A percentile compares a stretch with the other conserved stretches of the same genome.
phyloP scores from a whole-genome alignment of 2,113 vertebrate species.

The Cebidichthys violaceus region DNA sequence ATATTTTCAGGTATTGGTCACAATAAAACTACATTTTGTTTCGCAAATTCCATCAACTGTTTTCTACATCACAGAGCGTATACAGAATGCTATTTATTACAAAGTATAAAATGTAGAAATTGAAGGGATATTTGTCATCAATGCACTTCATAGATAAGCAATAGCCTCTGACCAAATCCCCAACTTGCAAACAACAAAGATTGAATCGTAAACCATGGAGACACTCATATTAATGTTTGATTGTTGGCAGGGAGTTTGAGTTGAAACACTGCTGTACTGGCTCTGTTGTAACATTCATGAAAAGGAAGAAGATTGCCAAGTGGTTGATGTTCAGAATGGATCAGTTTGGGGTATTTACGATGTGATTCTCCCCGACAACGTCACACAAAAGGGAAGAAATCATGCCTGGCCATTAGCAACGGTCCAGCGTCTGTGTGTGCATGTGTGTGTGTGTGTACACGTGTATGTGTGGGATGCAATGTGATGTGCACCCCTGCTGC shows the following conservation, averaged over 20 bases:
- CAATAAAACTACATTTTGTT: background rate
- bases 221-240: conserved; percentile 18
- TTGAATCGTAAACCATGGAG: conserved; percentile 17
- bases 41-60: background rate
- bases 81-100: background rate
- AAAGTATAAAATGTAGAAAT: background rate
- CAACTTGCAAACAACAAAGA: conserved; percentile 1
- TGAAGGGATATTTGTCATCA: background rate
- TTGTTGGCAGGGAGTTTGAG: conserved; percentile 26
- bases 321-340: conserved; percentile 25
- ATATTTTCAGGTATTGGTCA: background rate
- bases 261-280: conserved; percentile 12
- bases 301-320: conserved; percentile 24
- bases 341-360: conserved; percentile 38
- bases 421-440: conserved; percentile 18
- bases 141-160: conserved; percentile 14
- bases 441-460: background rate
- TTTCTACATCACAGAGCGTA: background rate
- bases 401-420: conserved; percentile 26
- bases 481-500: conserved; percentile 53
- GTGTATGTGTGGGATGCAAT: conserved; percentile 45
- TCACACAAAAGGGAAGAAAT: conserved; percentile 31
- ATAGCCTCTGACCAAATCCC: conserved; percentile 11
- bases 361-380: conserved; percentile 31
- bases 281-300: conserved; percentile 17